A percentile compares a stretch with the other conserved stretches of the same genome.
Conservation (phyloP, 2,797 vertebrate species). For the Mionectes olivaceus region DNA sequence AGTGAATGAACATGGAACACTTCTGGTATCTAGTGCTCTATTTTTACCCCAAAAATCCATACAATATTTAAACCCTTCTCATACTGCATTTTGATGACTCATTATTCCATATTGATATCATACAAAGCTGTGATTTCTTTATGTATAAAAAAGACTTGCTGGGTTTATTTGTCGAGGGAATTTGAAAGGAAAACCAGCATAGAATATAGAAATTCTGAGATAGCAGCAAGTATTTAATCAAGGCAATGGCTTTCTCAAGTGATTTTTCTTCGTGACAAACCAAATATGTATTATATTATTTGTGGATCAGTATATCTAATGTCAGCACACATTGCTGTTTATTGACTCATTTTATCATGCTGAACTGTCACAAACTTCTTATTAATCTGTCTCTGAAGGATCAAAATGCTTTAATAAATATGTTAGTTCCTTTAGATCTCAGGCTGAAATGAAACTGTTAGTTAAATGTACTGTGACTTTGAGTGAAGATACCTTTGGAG, state of each 20-base stretch:
- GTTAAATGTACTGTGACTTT: conserved; percentile 55
- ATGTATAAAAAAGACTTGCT: neutral
- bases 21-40: conserved; percentile 19
- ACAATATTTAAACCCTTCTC: conserved; percentile 45
- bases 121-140: conserved; percentile 32
- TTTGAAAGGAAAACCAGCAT: conserved; percentile 23
- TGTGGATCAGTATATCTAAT: conserved; percentile 46
- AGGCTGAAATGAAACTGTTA: conserved; percentile 59
- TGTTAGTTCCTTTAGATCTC: conserved; percentile 56
- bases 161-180: conserved; percentile 28
- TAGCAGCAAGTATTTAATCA: conserved; percentile 42
- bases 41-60: conserved; percentile 29
- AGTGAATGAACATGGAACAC: neutral
- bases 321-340: conserved; percentile 63
- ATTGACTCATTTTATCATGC: conserved; percentile 78
- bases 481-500: conserved; percentile 39
- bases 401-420: conserved; percentile 77
- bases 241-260: neutral
- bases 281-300: conserved; percentile 52
- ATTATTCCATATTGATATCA: conserved; percentile 36
- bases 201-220: neutral
- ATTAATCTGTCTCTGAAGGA: conserved; percentile 79
- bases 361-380: conserved; percentile 72
- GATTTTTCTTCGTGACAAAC: conserved; percentile 74
- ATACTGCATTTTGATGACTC: conserved; percentile 36